Evolutionary conservation across 2,888 invertebrate species (phyloP).

Genomic region (Cephus sareptanus): DNA sequence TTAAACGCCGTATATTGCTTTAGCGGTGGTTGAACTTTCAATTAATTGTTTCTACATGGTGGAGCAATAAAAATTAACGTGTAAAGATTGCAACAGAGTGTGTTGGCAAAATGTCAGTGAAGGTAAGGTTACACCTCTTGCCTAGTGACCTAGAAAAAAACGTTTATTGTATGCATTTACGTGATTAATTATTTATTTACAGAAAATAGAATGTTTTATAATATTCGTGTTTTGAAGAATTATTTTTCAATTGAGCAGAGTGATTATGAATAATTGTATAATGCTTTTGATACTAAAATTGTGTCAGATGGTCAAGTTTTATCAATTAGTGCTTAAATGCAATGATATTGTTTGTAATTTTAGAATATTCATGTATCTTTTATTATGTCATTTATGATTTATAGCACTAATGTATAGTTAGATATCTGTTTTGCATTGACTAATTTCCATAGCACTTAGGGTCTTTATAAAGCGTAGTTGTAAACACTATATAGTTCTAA

Average conservation of each 20-base stretch:
- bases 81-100: conserved; percentile 41
- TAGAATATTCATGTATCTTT: background rate
- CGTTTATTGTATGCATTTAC: background rate
- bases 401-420: background rate
- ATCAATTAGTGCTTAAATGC: background rate
- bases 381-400: background rate
- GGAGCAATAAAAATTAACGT: conserved; percentile 15
- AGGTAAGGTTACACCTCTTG: conserved; percentile 45
- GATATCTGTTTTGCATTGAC: background rate
- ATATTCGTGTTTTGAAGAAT: background rate
- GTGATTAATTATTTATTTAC: background rate
- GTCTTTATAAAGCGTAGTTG: too few relatives aligned
- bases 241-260: background rate
- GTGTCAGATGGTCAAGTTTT: background rate
- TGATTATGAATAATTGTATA: background rate
- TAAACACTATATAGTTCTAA: too few relatives aligned
- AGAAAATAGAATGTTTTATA: too few relatives aligned
- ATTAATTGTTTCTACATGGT: background rate
- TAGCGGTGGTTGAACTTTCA: background rate
- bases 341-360: background rate
- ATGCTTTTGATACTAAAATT: background rate
- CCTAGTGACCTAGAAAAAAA: background rate
- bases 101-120: conserved; percentile 60
- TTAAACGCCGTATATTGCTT: background rate
- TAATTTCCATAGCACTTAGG: too few relatives aligned